Evolutionary conservation across 2,113 vertebrate genomes (phyloP).

Genomic region (Coracopsis vasa): DNA sequence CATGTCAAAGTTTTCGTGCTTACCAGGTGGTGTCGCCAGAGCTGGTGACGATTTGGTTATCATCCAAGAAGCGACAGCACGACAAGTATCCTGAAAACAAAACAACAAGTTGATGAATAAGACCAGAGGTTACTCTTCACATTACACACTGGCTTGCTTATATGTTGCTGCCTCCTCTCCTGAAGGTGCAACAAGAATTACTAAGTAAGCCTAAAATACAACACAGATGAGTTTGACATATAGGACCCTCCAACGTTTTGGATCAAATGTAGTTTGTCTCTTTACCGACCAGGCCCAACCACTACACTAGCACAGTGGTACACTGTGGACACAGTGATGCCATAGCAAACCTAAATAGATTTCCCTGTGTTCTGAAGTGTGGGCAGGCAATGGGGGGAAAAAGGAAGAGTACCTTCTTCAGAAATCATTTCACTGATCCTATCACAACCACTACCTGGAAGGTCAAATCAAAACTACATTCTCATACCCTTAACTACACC

Average conservation of each 20-base stretch:
- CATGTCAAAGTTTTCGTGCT: constrained; percentile 46
- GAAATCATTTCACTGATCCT: background rate
- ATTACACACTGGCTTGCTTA: background rate
- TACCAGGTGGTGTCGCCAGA: constrained; percentile 99
- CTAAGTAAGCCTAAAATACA: background rate
- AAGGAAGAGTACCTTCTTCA: background rate
- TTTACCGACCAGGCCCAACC: background rate
- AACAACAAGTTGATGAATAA: background rate
- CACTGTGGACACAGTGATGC: background rate
- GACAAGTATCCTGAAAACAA: constrained; percentile 90
- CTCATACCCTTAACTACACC: background rate
- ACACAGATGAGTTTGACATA: background rate
- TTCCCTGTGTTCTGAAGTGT: background rate
- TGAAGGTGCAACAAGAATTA: background rate
- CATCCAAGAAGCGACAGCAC: constrained; percentile 98
- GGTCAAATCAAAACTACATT: background rate
- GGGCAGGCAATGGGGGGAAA: no score
- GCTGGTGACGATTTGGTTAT: constrained; percentile 98
- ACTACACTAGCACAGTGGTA: background rate
- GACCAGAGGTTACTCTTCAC: background rate
- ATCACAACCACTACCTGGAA: background rate
- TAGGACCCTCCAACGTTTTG: background rate
- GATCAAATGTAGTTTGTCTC: background rate
- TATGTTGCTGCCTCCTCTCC: background rate
- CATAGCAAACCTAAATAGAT: background rate